These are phyloP conservation scores for Phrixothrix hirtus DNA, from an alignment of 2,888 invertebrate species.

Conservation along the genomic window DNA sequence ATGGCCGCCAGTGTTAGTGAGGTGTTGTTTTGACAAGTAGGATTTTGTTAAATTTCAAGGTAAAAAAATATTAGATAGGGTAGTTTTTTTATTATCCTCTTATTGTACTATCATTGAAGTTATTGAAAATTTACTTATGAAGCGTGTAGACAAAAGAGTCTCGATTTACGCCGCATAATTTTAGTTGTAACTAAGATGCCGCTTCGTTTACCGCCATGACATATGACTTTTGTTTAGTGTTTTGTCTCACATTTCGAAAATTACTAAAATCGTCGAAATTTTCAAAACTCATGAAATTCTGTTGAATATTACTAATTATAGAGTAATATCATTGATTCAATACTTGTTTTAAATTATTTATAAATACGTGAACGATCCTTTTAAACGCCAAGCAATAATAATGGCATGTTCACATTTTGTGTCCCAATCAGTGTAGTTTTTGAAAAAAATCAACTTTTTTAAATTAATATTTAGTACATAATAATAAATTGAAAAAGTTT, in stretches of 20 bases:
- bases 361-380: conserved; percentile 19
- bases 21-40: conserved; percentile 36
- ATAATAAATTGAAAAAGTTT: too few relatives aligned
- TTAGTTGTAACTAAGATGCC: too few relatives aligned
- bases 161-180: too few relatives aligned
- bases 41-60: conserved; percentile 23
- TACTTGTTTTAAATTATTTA: conserved; percentile 9
- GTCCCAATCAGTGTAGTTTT: neutral
- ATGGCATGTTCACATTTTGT: conserved; percentile 16
- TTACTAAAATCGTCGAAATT: neutral
- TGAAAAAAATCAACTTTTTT: too few relatives aligned
- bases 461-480: too few relatives aligned
- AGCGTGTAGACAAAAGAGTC: too few relatives aligned
- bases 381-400: conserved; percentile 19
- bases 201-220: conserved; percentile 36
- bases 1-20: conserved; percentile 35
- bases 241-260: conserved; percentile 1
- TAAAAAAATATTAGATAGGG: conserved; percentile 12
- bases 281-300: too few relatives aligned
- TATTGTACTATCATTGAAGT: too few relatives aligned
- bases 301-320: too few relatives aligned
- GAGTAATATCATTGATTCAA: too few relatives aligned
- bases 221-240: conserved; percentile 14
- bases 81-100: neutral
- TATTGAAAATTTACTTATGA: too few relatives aligned